Evolutionary conservation across 2,888 invertebrate genomes (phyloP).

Genomic region (Sussaba pulchella): DNA sequence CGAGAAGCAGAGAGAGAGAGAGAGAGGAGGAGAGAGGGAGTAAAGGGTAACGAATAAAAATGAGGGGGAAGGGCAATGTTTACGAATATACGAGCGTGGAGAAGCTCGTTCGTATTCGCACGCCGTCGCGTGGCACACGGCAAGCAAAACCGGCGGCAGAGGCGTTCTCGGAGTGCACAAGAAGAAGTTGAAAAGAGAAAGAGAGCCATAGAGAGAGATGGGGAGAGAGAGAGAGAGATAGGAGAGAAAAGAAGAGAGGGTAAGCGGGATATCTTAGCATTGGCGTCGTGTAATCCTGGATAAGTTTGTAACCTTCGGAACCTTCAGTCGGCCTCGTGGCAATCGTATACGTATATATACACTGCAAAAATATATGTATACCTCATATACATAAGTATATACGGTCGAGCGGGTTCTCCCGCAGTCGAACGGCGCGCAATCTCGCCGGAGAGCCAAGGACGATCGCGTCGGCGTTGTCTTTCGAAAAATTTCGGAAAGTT

Average conservation of each 20-base stretch:
- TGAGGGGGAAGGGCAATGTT: constrained; percentile 33
- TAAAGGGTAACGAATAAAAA: neutral
- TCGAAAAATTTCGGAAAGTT: constrained; percentile 35
- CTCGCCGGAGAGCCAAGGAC: constrained; percentile 60
- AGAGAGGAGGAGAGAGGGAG: neutral
- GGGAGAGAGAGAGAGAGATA: constrained; percentile 43
- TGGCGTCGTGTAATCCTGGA: constrained; percentile 74
- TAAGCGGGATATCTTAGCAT: constrained; percentile 68
- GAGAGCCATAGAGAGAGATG: constrained; percentile 4
- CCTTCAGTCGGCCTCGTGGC: constrained; percentile 63
- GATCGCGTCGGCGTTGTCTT: constrained; percentile 18
- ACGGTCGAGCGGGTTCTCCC: constrained; percentile 38
- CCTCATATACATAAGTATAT: too few relatives aligned
- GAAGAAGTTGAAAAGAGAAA: constrained; percentile 39
- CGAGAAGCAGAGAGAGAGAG: neutral
- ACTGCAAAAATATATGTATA: too few relatives aligned
- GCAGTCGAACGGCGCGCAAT: constrained; percentile 54
- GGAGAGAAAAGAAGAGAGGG: too few relatives aligned
- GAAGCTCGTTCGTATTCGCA: constrained; percentile 61
- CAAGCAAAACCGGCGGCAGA: constrained; percentile 44
- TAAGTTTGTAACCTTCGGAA: constrained; percentile 70
- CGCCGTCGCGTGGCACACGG: constrained; percentile 66
- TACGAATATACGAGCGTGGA: constrained; percentile 57
- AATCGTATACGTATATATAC: constrained; percentile 36
- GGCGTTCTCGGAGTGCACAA: constrained; percentile 38